Percentiles rank a stretch among this genome's conserved stretches.
Evolutionary conservation across 2,888 invertebrate species (phyloP).

Genomic region (Apamea monoglypha): DNA sequence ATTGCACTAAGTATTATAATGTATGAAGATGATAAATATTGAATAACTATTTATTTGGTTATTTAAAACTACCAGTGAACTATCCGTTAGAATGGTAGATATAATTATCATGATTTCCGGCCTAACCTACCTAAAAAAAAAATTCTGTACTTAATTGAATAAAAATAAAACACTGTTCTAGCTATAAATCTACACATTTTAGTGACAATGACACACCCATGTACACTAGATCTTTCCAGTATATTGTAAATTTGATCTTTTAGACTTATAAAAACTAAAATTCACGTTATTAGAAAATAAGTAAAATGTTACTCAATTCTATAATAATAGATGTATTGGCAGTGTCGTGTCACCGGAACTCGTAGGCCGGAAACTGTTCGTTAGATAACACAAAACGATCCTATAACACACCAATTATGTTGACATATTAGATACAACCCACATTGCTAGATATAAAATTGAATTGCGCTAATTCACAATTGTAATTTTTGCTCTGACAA

Average conservation of each 20-base stretch:
- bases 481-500: conserved; percentile 46
- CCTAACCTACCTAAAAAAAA: conserved; percentile 21
- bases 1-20: conserved; percentile 23
- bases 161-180: conserved; percentile 20
- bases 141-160: neutral
- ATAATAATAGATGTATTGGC: conserved; percentile 27
- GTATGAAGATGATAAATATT: conserved; percentile 14
- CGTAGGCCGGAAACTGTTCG: conserved; percentile 55
- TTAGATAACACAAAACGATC: conserved; percentile 37
- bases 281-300: conserved; percentile 44
- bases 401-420: conserved; percentile 34
- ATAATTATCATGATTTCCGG: conserved; percentile 44
- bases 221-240: conserved; percentile 25
- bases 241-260: conserved; percentile 32
- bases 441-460: conserved; percentile 30
- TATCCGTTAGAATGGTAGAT: conserved; percentile 10
- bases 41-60: conserved; percentile 7
- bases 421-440: conserved; percentile 23
- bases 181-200: conserved; percentile 13
- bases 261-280: conserved; percentile 27
- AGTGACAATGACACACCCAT: conserved; percentile 16
- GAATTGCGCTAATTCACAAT: conserved; percentile 41
- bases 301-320: conserved; percentile 32
- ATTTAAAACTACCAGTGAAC: conserved; percentile 16
- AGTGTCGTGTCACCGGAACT: conserved; percentile 34